Conservation (phyloP, 2,888 invertebrate genomes). For the Atrina japonica region DNA sequence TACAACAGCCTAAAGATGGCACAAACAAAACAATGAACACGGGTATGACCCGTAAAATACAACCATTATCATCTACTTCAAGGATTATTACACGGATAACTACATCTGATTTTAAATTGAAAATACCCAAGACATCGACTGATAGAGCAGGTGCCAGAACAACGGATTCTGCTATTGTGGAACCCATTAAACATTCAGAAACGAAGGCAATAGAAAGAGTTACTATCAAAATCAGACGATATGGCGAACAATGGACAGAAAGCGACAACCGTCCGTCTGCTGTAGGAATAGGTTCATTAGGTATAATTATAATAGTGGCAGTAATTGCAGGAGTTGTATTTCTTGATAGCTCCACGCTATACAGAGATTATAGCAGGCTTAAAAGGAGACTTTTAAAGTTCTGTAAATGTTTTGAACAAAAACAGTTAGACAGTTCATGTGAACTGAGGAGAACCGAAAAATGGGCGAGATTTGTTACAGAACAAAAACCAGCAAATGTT, state of each 20-base stretch:
- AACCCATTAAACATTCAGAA: too few relatives aligned
- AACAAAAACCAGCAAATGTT: too few relatives aligned
- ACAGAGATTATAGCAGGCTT: constrained; percentile 16
- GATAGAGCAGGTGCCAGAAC: too few relatives aligned
- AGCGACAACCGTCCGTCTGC: constrained; percentile 33
- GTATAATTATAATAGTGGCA: constrained; percentile 27
- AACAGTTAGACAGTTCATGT: neutral
- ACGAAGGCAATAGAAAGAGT: too few relatives aligned
- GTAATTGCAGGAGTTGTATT: constrained; percentile 24
- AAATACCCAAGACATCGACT: too few relatives aligned
- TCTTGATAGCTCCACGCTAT: constrained; percentile 26
- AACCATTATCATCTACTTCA: too few relatives aligned
- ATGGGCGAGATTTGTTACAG: constrained; percentile 17
- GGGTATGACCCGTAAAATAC: too few relatives aligned
- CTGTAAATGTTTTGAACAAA: neutral
- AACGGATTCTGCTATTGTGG: too few relatives aligned
- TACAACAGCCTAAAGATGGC: too few relatives aligned
- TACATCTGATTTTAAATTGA: too few relatives aligned
- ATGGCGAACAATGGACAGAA: constrained; percentile 6
- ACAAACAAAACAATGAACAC: too few relatives aligned
- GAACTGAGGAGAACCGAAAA: neutral
- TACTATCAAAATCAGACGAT: neutral
- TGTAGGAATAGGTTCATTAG: constrained; percentile 33
- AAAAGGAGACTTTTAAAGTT: constrained; percentile 3
- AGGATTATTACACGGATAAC: too few relatives aligned